Percentiles rank a stretch among this genome's conserved stretches.
Conservation (phyloP, 53 echinoderm and acorn worm species). For the Paelopatides confundens region DNA sequence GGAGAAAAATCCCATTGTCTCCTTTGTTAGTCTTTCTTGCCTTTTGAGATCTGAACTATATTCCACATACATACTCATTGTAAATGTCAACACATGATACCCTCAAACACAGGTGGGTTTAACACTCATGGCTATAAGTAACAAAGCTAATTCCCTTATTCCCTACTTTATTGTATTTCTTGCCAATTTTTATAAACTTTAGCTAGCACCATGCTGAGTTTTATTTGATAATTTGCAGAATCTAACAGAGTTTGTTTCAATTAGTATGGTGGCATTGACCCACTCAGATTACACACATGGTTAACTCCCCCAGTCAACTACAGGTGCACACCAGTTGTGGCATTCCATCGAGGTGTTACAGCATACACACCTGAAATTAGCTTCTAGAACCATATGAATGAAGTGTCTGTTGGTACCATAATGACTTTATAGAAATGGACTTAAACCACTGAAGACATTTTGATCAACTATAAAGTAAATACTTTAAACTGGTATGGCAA, state of each 20-base stretch:
- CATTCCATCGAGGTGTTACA: constrained; percentile 33
- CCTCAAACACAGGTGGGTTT: neutral
- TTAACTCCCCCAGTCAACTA: neutral
- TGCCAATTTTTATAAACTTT: neutral
- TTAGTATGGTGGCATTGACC: constrained; percentile 6
- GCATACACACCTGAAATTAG: constrained; percentile 5
- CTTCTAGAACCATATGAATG: constrained; percentile 1
- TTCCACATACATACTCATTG: neutral
- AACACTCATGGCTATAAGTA: neutral
- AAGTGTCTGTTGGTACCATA: neutral
- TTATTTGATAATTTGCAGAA: neutral
- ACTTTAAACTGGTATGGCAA: no score
- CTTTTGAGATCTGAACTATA: no score
- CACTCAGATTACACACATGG: neutral
- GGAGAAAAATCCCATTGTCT: no score
- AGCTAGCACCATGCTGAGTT: constrained; percentile 5
- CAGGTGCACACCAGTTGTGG: neutral
- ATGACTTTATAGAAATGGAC: neutral
- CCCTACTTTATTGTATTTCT: neutral
- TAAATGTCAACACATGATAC: neutral
- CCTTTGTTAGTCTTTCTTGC: no score
- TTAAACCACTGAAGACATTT: no score
- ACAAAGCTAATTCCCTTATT: neutral
- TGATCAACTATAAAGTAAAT: no score
- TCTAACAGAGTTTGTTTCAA: neutral